A percentile compares a stretch with the other conserved stretches of the same genome.
phyloP scores from a whole-genome alignment of 2,797 vertebrate genomes.

The Sciaenops ocellatus region DNA sequence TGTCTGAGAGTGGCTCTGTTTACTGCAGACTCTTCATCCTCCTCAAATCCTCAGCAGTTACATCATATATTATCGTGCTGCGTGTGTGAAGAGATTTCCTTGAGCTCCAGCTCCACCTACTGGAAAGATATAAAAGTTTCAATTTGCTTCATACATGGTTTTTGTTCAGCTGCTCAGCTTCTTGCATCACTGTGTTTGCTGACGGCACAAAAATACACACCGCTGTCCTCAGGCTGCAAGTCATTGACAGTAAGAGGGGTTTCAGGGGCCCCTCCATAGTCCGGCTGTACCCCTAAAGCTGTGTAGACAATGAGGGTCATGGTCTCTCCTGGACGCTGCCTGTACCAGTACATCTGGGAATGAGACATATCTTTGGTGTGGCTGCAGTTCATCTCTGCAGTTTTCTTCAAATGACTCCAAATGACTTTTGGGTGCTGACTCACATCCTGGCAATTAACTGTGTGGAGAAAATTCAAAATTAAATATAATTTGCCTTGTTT shows the following conservation, averaged over 20 bases:
- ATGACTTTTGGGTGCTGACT: slow-evolving; percentile 33
- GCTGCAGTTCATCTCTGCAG: slow-evolving; percentile 39
- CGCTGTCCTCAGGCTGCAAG: slow-evolving; percentile 5
- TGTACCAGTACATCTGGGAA: slow-evolving; percentile 54
- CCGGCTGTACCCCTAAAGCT: rapidly evolving
- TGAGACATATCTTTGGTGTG: slow-evolving; percentile 25
- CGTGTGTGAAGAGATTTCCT: slow-evolving; percentile 25
- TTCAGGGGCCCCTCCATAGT: rapidly evolving
- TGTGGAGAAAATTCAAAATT: neutral
- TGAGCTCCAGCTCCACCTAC: slow-evolving; percentile 55
- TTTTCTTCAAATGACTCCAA: slow-evolving; percentile 18
- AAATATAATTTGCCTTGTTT: neutral
- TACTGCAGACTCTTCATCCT: neutral
- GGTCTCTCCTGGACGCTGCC: slow-evolving; percentile 48
- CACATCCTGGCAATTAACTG: slow-evolving; percentile 47
- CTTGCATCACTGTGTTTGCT: slow-evolving; percentile 37
- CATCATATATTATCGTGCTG: neutral
- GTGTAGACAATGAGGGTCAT: slow-evolving; percentile 51
- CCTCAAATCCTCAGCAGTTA: neutral
- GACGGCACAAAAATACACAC: slow-evolving; percentile 46
- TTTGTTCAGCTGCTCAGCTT: slow-evolving; percentile 20
- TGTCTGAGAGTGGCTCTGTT: slow-evolving; percentile 5
- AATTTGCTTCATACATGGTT: neutral
- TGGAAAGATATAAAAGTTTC: slow-evolving; percentile 15
- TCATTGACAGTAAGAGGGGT: slow-evolving; percentile 32